A percentile compares a stretch with the other conserved stretches of the same genome.
Conservation (phyloP, 2,113 vertebrate genomes). For the Setophaga coronata region DNA sequence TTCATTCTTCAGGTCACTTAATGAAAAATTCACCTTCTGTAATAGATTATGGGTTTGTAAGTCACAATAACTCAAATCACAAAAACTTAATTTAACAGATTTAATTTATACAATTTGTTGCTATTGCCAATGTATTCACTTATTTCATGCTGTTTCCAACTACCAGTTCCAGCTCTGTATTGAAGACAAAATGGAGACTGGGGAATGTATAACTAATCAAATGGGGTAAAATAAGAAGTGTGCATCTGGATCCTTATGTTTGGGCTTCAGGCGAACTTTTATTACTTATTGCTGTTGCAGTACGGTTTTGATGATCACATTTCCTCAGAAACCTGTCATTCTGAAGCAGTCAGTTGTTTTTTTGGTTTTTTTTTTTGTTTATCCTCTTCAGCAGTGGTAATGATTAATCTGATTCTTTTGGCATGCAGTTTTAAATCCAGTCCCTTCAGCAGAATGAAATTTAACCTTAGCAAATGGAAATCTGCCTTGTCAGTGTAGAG, state of each 20-base stretch:
- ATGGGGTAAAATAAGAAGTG: not conserved
- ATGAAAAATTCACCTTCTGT: not conserved
- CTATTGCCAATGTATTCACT: not conserved
- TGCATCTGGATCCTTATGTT: not conserved
- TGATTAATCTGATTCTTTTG: not conserved
- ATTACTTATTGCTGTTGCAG: not conserved
- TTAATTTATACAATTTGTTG: not conserved
- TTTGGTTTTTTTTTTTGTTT: not conserved
- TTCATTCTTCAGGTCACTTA: not conserved
- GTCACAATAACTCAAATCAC: not conserved
- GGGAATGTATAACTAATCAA: not conserved
- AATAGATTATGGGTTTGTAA: not conserved
- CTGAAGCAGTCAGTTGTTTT: not conserved
- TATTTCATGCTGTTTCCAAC: not conserved
- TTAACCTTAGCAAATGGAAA: not conserved
- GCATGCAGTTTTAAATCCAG: constrained; percentile 3
- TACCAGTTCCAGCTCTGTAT: not conserved
- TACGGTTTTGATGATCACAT: not conserved
- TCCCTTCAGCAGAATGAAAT: not conserved
- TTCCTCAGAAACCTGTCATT: not conserved
- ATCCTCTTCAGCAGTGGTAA: not conserved
- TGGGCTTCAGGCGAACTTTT: not conserved
- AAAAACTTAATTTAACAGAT: not conserved
- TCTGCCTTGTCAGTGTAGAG: not conserved
- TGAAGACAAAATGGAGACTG: not conserved